Conservation (phyloP, 2,113 vertebrate genomes). For the Brachyistius frenatus region DNA sequence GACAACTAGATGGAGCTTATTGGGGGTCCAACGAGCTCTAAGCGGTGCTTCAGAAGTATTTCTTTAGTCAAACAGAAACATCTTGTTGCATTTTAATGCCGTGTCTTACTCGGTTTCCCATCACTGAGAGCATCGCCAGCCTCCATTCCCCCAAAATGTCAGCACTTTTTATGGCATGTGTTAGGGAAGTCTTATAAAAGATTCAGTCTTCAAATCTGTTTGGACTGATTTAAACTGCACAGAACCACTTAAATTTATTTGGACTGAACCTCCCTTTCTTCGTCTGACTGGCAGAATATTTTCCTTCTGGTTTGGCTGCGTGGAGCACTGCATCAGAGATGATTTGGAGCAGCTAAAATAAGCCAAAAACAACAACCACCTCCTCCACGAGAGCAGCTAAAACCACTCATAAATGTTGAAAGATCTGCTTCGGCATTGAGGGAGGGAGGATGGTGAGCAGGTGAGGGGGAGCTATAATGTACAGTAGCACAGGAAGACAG, state of each 20-base stretch:
- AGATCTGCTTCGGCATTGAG: conserved; percentile 49
- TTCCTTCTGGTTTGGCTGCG: conserved; percentile 53
- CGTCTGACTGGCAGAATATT: conserved; percentile 42
- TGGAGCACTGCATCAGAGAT: conserved; percentile 44
- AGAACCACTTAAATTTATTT: conserved; percentile 56
- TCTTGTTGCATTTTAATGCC: conserved; percentile 47
- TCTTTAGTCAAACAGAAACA: conserved; percentile 45
- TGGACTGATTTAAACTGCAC: conserved; percentile 47
- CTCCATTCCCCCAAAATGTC: conserved; percentile 49
- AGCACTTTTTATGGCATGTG: conserved; percentile 50
- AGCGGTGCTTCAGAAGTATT: conserved; percentile 15
- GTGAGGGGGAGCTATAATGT: conserved; percentile 26
- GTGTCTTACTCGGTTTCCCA: conserved; percentile 37
- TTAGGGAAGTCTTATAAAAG: conserved; percentile 66
- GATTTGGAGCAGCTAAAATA: conserved; percentile 73
- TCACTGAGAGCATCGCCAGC: conserved; percentile 34
- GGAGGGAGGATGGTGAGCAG: conserved; percentile 11
- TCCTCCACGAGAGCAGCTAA: conserved; percentile 60
- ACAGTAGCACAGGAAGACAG: conserved; percentile 29
- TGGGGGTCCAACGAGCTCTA: conserved; percentile 4
- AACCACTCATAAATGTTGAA: conserved; percentile 74
- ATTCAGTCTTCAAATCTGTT: conserved; percentile 57
- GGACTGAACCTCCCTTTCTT: conserved; percentile 30
- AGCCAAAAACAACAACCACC: conserved; percentile 66
- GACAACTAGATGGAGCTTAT: not conserved